These are phyloP conservation scores for Proterorhinus semilunaris DNA, from an alignment of 2,113 vertebrate genomes.

Conservation along the genomic window DNA sequence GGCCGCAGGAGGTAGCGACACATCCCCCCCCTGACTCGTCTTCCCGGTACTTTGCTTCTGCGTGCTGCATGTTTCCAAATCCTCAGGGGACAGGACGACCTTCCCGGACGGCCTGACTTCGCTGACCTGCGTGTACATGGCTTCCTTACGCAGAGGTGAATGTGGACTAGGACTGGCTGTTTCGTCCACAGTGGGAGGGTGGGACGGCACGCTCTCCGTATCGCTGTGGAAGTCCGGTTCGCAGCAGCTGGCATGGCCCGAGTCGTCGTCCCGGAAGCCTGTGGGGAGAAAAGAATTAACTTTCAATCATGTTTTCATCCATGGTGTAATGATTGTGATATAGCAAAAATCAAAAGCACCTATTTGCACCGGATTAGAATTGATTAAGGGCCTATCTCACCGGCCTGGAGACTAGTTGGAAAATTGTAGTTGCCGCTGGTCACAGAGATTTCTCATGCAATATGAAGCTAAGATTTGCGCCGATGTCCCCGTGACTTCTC, in stretches of 20 bases:
- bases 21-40: conserved; percentile 29
- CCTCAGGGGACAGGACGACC: conserved; percentile 86
- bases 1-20: conserved; percentile 66
- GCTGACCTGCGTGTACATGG: conserved; percentile 88
- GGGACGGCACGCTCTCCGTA: conserved; percentile 32
- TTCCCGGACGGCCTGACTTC: conserved; percentile 86
- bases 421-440: too few relatives aligned
- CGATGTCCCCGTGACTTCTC: too few relatives aligned
- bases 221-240: conserved; percentile 85
- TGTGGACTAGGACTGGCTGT: conserved; percentile 24
- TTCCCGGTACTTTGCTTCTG: conserved; percentile 55
- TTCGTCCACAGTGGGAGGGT: conserved; percentile 17
- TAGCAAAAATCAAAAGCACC: too few relatives aligned
- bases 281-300: conserved; percentile 39
- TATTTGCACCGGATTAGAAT: too few relatives aligned
- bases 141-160: conserved; percentile 55
- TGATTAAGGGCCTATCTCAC: too few relatives aligned
- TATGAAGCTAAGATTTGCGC: too few relatives aligned
- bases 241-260: conserved; percentile 90
- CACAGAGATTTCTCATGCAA: too few relatives aligned
- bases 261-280: conserved; percentile 85
- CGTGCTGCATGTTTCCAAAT: conserved; percentile 69
- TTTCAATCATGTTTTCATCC: too few relatives aligned
- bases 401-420: too few relatives aligned
- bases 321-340: too few relatives aligned